Evolutionary conservation across 2,888 invertebrate species (phyloP), one percentile per base, ranked within the genome.

Genomic region (Anorthoa munda): DNA sequence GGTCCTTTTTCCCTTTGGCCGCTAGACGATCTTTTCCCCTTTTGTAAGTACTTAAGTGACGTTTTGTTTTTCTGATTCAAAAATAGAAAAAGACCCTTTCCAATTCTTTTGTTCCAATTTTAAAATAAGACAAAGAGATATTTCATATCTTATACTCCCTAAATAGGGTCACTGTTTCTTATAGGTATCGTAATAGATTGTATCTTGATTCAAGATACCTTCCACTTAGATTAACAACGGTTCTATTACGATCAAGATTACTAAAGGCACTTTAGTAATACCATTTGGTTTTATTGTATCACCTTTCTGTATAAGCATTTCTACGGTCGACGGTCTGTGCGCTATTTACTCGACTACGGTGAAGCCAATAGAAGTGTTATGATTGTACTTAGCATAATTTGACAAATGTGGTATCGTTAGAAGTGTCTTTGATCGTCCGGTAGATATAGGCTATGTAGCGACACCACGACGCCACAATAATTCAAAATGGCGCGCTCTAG

Each of bases 211-310:
- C 23, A 23, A 26, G 17, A 56, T 45, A 63, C 48, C 56, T 61
- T 66, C 51, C 26, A 68, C 60, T 56, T 60, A 80, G 56, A 69
- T 66, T 81, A 69, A 63, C 77, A 81, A 66, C 61, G 66, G 67
- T 77, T 64, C 58, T 64, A 75, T 66, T 65, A 53, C 48, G 26
- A 58, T 79, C 77, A 48, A 76, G 77, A 82, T 81, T 50, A 63
- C 60, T 48, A 7, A 15, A 2, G n/a, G 55, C 51, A 9, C 46
- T 56, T 68, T 48, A 78, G n/a, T n/a, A 17, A 53, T 39, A n/a
- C 21, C 61, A 11, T 76, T 66, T 31, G 12, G 48, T 69, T 81
- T 82, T 82, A 82, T 82, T 76, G 56, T 58, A 66, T 69, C 69
- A 66, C 81, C 45, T 46, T 23, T 26, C 50, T 80, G 48, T 63